A percentile compares a stretch with the other conserved stretches of the same genome.
These are phyloP conservation scores for Bibio marci DNA, from an alignment of 2,888 invertebrate species.

Conservation along the genomic window DNA sequence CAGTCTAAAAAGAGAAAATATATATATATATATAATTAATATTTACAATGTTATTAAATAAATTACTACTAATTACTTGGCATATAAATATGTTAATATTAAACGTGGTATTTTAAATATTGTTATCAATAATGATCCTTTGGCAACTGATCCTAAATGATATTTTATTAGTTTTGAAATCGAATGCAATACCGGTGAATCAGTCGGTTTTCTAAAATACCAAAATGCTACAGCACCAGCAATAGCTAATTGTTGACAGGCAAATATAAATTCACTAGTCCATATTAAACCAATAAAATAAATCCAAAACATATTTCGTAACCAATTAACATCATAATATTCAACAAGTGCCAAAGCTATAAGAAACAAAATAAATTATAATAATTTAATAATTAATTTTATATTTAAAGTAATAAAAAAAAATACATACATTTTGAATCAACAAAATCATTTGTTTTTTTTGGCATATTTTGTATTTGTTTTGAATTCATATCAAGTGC, in stretches of 20 bases:
- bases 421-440: conserved; percentile 19
- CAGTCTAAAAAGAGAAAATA: conserved; percentile 32
- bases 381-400: conserved; percentile 6
- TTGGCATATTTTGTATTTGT: conserved; percentile 14
- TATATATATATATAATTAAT: conserved; percentile 1
- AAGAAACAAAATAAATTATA: conserved; percentile 13
- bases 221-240: conserved; percentile 86
- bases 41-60: background rate
- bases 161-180: conserved; percentile 66
- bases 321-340: conserved; percentile 59
- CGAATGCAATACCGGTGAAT: conserved; percentile 50
- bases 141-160: conserved; percentile 87
- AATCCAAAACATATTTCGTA: conserved; percentile 89
- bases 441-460: conserved; percentile 8
- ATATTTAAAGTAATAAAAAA: conserved; percentile 1
- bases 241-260: conserved; percentile 86
- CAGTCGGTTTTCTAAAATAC: conserved; percentile 72
- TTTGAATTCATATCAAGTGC: conserved; percentile 16
- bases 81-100: conserved; percentile 74
- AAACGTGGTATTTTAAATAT: conserved; percentile 81
- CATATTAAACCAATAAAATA: conserved; percentile 80
- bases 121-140: conserved; percentile 86
- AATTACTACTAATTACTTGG: conserved; percentile 44
- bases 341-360: conserved; percentile 47
- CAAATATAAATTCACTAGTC: conserved; percentile 87